Percentiles rank a stretch among this genome's conserved stretches.
Conservation (phyloP, 1,140 invertebrate species). For the Ceratina japonica region DNA sequence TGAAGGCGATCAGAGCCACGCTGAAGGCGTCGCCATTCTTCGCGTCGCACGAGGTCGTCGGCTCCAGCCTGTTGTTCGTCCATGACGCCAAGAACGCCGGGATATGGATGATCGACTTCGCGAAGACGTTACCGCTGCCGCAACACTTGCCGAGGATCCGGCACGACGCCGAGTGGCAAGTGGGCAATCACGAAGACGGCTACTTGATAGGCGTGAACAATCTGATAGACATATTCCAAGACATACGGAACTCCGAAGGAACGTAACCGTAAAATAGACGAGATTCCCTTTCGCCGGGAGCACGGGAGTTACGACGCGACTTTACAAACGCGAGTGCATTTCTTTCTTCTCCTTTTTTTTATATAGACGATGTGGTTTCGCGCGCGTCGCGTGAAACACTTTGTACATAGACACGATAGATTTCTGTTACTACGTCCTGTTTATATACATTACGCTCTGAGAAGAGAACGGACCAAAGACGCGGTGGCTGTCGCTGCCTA, state of each 20-base stretch:
- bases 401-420: conserved; percentile 27
- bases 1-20: conserved; percentile 90
- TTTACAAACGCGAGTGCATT: neutral
- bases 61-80: conserved; percentile 96
- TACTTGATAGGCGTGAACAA: conserved; percentile 97
- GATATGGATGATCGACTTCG: conserved; percentile 99
- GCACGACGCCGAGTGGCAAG: conserved; percentile 92
- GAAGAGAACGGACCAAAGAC: conserved; percentile 73
- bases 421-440: neutral
- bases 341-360: neutral
- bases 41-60: conserved; percentile 95
- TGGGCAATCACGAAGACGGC: conserved; percentile 99
- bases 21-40: conserved; percentile 94
- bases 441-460: conserved; percentile 20
- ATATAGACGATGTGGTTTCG: neutral
- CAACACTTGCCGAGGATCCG: conserved; percentile 84
- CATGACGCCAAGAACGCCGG: conserved; percentile 93
- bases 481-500: conserved; percentile 67
- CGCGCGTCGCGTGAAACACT: neutral
- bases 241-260: conserved; percentile 56
- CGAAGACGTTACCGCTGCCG: conserved; percentile 94
- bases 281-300: too few relatives aligned
- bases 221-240: conserved; percentile 91
- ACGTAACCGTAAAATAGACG: neutral
- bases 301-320: neutral